Evolutionary conservation across 2,797 vertebrate genomes (phyloP).

Genomic region (Somateria mollissima): DNA sequence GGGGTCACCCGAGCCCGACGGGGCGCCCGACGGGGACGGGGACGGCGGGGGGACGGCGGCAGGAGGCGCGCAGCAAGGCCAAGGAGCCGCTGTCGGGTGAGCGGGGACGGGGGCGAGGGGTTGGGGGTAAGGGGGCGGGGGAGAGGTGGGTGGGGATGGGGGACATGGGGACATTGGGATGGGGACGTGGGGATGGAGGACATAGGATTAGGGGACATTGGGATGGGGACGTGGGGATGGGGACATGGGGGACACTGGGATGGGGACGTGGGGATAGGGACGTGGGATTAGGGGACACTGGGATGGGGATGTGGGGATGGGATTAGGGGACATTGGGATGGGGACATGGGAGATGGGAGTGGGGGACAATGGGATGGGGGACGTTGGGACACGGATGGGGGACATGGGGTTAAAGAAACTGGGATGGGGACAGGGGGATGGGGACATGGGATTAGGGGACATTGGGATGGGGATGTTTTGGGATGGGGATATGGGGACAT

Average conservation of each 20-base stretch:
- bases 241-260: too few species aligned
- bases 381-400: too few species aligned
- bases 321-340: neutral
- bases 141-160: too few species aligned
- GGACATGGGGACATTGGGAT: too few species aligned
- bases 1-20: neutral
- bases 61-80: slow-evolving; percentile 36
- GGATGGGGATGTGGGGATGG: neutral
- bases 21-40: neutral
- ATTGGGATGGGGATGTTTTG: neutral
- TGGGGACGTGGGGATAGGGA: too few species aligned
- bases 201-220: too few species aligned
- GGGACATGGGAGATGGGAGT: neutral
- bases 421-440: too few species aligned
- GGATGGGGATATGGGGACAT: too few species aligned
- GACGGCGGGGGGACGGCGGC: neutral
- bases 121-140: neutral
- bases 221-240: too few species aligned
- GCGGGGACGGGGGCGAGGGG: neutral
- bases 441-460: too few species aligned
- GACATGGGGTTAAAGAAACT: too few species aligned
- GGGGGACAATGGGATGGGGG: neutral
- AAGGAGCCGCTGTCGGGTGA: slow-evolving; percentile 76
- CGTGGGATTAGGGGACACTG: too few species aligned
- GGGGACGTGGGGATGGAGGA: neutral